Evolutionary conservation across 1,140 invertebrate species (phyloP).

Genomic region (Hycleus phaleratus): DNA sequence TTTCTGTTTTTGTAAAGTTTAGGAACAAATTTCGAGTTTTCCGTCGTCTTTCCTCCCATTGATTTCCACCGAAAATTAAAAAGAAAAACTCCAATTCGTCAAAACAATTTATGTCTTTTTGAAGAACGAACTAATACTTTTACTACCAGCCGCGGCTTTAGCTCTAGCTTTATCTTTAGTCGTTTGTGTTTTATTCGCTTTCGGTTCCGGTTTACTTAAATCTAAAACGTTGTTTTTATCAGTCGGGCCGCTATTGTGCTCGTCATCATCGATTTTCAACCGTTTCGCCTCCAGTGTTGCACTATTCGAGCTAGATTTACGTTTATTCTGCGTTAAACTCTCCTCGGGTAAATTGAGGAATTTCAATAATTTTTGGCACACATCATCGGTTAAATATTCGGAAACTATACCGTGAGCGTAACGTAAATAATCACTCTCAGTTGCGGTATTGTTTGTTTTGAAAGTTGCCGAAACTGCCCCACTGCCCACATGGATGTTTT

Average conservation of each 20-base stretch:
- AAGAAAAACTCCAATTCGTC: neutral
- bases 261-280: constrained; percentile 36
- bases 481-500: constrained; percentile 61
- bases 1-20: neutral
- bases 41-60: neutral
- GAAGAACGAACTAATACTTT: constrained; percentile 68
- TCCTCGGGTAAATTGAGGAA: constrained; percentile 55
- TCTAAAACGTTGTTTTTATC: constrained; percentile 26
- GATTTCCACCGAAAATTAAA: constrained; percentile 6
- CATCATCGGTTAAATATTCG: constrained; percentile 59
- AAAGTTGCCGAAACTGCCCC: constrained; percentile 62
- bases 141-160: constrained; percentile 64
- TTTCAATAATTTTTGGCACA: constrained; percentile 51
- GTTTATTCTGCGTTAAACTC: constrained; percentile 42
- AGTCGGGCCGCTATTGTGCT: constrained; percentile 19
- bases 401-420: constrained; percentile 62
- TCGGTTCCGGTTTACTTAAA: constrained; percentile 31
- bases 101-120: constrained; percentile 42
- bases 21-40: constrained; percentile 18
- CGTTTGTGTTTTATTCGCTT: constrained; percentile 43
- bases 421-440: constrained; percentile 52
- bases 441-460: constrained; percentile 16
- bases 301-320: constrained; percentile 43
- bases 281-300: neutral
- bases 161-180: constrained; percentile 64